A percentile compares a stretch with the other conserved stretches of the same genome.
These are phyloP conservation scores for Threskiornis aethiopicus DNA, from an alignment of 2,797 vertebrate species.

Conservation along the genomic window DNA sequence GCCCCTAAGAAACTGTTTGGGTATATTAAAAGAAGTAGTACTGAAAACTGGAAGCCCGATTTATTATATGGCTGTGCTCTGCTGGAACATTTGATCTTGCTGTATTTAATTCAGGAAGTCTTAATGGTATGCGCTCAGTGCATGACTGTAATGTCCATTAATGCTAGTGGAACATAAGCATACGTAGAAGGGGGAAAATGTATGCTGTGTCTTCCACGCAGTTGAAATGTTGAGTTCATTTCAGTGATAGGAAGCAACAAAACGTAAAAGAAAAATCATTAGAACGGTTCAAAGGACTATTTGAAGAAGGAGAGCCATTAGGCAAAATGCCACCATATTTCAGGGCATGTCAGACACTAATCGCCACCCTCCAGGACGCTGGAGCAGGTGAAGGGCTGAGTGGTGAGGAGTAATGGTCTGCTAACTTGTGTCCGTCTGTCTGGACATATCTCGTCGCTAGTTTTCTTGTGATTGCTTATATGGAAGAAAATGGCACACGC, in stretches of 20 bases:
- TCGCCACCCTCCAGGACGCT: neutral
- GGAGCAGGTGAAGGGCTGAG: neutral
- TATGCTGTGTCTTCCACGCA: neutral
- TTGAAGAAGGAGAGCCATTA: neutral
- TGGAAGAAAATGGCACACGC: neutral
- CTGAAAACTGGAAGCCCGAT: neutral
- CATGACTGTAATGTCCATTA: constrained; percentile 48
- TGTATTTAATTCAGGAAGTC: constrained; percentile 59
- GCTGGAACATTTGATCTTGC: constrained; percentile 48
- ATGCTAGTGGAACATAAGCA: constrained; percentile 21
- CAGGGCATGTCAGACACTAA: neutral
- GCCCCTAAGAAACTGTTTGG: neutral
- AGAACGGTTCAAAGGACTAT: neutral
- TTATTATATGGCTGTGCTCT: constrained; percentile 30
- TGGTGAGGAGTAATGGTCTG: constrained; percentile 3
- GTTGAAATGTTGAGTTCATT: neutral
- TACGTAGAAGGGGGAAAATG: neutral
- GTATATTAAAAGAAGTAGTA: constrained; percentile 3
- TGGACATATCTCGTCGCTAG: neutral
- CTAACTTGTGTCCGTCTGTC: neutral
- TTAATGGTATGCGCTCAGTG: neutral
- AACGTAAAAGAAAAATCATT: neutral
- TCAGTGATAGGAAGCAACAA: constrained; percentile 12
- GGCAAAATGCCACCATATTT: neutral
- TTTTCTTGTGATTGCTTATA: neutral